A percentile compares a stretch with the other conserved stretches of the same genome.
Evolutionary conservation across 2,113 vertebrate genomes (phyloP).

Genomic region (Nyctibius bracteatus): DNA sequence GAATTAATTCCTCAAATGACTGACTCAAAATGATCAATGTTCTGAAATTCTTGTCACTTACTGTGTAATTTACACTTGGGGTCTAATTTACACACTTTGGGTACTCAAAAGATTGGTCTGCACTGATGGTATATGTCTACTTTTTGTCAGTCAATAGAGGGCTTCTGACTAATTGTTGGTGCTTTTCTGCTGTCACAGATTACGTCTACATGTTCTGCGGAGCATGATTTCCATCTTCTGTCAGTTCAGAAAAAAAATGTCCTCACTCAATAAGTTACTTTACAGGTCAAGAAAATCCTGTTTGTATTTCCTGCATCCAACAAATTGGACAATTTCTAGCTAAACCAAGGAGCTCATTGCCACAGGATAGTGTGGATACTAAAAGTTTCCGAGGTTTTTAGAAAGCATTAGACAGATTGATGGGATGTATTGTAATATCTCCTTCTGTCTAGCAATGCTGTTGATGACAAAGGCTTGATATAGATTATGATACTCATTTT

Average conservation of each 20-base stretch:
- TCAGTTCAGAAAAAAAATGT: background rate
- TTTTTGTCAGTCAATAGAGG: background rate
- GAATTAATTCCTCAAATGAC: background rate
- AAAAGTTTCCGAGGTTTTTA: background rate
- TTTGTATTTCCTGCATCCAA: background rate
- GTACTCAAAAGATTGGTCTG: background rate
- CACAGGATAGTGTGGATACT: background rate
- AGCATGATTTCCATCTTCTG: background rate
- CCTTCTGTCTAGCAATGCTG: background rate
- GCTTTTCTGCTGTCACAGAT: background rate
- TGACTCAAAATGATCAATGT: background rate
- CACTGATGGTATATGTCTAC: background rate
- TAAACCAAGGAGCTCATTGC: background rate
- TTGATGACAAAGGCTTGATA: background rate
- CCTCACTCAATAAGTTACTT: background rate
- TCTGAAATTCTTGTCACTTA: conserved; percentile 22
- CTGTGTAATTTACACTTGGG: background rate
- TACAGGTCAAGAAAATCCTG: background rate
- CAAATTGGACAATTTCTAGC: background rate
- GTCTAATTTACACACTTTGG: background rate
- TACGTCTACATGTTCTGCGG: background rate
- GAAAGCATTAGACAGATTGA: background rate
- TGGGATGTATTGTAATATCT: background rate
- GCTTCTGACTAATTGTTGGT: background rate
- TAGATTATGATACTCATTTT: background rate